Evolutionary conservation across 2,113 vertebrate species (phyloP).

Genomic region (Cyprinodon tularosa): DNA sequence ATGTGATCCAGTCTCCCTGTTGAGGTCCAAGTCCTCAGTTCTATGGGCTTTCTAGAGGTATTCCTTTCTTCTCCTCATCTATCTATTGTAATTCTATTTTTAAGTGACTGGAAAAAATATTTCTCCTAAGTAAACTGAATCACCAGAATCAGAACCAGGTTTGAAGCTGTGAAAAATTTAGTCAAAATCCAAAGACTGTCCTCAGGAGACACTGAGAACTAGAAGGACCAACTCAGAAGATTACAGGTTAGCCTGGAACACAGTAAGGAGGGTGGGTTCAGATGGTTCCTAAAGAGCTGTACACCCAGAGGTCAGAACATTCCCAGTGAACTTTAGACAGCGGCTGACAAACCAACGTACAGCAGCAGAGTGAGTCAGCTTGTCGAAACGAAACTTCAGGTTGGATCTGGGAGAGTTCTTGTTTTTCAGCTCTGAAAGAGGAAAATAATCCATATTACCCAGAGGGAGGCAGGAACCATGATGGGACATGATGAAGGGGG

Average conservation of each 20-base stretch:
- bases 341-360: conserved; percentile 71
- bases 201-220: background rate
- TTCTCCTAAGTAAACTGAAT: too few relatives aligned
- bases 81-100: too few relatives aligned
- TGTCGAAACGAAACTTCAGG: conserved; percentile 95
- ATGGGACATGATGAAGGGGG: too few relatives aligned
- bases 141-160: background rate
- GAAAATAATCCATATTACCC: background rate
- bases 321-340: too few relatives aligned
- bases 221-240: background rate
- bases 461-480: background rate
- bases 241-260: background rate
- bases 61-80: too few relatives aligned
- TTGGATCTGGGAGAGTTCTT: conserved; percentile 92
- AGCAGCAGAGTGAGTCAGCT: conserved; percentile 84
- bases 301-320: too few relatives aligned
- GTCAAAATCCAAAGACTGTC: background rate
- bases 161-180: background rate
- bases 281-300: too few relatives aligned
- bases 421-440: conserved; percentile 85
- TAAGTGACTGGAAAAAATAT: too few relatives aligned
- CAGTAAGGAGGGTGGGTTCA: background rate
- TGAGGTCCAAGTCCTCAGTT: background rate
- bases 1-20: background rate
- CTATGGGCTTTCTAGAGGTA: background rate